Evolutionary conservation across 1,140 invertebrate genomes (phyloP).

Genomic region (Lanistes nyassanus): DNA sequence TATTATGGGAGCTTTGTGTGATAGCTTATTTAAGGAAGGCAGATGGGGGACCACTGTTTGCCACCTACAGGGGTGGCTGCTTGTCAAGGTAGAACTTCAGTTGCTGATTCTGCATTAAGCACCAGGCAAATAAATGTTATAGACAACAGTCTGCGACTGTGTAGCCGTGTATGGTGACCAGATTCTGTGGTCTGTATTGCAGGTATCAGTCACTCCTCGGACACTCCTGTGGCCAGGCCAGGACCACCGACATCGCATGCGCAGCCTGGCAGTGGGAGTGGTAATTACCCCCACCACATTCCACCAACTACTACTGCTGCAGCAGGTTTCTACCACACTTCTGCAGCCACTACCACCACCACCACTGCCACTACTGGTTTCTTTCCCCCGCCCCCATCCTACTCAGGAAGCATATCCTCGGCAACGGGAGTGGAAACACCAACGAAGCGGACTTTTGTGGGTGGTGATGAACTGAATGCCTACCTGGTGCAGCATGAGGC

Average conservation of each 20-base stretch:
- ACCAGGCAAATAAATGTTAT: too few relatives aligned
- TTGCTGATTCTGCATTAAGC: too few relatives aligned
- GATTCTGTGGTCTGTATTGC: neutral
- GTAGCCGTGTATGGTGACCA: too few relatives aligned
- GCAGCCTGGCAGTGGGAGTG: constrained; percentile 29
- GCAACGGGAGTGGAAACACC: neutral
- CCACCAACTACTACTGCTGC: constrained; percentile 25
- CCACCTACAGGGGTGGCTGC: too few relatives aligned
- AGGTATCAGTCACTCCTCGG: neutral
- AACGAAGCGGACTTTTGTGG: constrained; percentile 15
- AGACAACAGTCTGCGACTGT: too few relatives aligned
- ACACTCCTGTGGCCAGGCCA: neutral
- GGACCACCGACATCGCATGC: constrained; percentile 17
- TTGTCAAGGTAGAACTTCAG: too few relatives aligned
- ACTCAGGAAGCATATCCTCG: too few relatives aligned
- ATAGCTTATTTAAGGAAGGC: too few relatives aligned
- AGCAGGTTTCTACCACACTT: neutral
- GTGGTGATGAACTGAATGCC: constrained; percentile 23
- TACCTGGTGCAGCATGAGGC: constrained; percentile 19
- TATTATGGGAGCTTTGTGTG: too few relatives aligned
- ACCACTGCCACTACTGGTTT: neutral
- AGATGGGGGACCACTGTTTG: too few relatives aligned
- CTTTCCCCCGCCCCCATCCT: too few relatives aligned
- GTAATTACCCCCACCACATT: constrained; percentile 31
- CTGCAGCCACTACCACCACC: neutral